These are phyloP conservation scores for Dynastes hyllus DNA, from an alignment of 2,888 invertebrate species.

Conservation along the genomic window DNA sequence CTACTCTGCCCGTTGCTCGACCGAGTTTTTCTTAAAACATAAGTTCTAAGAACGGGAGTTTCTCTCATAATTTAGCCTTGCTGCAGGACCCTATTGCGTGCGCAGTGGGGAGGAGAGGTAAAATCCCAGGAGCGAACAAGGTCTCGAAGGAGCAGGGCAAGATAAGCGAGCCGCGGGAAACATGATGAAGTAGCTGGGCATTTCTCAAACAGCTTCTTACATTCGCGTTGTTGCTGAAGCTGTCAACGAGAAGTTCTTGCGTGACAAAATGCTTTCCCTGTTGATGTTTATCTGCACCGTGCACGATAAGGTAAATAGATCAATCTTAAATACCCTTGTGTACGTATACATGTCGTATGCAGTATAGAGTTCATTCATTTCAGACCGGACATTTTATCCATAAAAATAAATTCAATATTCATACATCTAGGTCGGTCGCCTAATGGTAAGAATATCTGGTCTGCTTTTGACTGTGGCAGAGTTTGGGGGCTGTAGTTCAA, in stretches of 20 bases:
- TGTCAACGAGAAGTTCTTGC: conserved; percentile 16
- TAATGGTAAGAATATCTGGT: too few relatives aligned
- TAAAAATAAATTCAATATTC: too few relatives aligned
- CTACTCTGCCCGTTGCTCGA: conserved; percentile 19
- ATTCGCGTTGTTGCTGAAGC: conserved; percentile 47
- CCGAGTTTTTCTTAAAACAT: conserved; percentile 42
- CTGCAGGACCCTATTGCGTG: conserved; percentile 14
- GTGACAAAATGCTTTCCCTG: conserved; percentile 22
- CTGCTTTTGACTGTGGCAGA: too few relatives aligned
- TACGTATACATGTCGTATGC: not conserved
- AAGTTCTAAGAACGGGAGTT: conserved; percentile 35
- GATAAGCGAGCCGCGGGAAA: conserved; percentile 53
- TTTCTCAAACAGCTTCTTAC: conserved; percentile 55
- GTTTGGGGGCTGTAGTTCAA: too few relatives aligned
- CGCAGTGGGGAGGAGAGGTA: conserved; percentile 5
- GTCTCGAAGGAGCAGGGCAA: conserved; percentile 4
- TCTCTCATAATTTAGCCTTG: conserved; percentile 39
- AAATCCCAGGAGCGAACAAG: conserved; percentile 30
- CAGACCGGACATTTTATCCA: too few relatives aligned
- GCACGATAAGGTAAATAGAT: conserved; percentile 13
- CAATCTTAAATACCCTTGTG: not conserved
- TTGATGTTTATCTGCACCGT: conserved; percentile 25
- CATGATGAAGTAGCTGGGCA: conserved; percentile 59
- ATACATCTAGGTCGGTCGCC: too few relatives aligned
- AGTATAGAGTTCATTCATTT: too few relatives aligned